Conservation (phyloP, 2,888 invertebrate species). For the Drosophila imparisetae region DNA sequence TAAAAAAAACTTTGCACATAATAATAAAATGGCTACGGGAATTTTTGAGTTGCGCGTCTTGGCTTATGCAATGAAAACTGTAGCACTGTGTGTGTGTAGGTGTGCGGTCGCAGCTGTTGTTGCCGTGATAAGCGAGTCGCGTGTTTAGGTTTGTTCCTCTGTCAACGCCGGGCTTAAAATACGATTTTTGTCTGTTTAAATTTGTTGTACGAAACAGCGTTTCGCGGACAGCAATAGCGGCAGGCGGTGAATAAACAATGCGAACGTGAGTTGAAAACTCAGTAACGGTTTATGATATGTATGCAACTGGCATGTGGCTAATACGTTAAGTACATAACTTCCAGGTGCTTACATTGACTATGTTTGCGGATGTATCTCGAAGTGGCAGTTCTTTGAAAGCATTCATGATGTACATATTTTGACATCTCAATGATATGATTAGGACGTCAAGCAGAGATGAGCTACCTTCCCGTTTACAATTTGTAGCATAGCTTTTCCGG, state of each 20-base stretch:
- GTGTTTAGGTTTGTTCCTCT: slow-evolving; percentile 62
- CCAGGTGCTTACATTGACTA: slow-evolving; percentile 28
- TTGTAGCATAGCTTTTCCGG: not conserved
- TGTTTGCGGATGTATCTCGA: not conserved
- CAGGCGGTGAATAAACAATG: slow-evolving; percentile 60
- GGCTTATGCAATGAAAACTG: slow-evolving; percentile 71
- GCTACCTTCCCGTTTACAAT: not conserved
- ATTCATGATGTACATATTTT: not conserved
- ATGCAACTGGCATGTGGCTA: slow-evolving; percentile 22
- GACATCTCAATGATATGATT: not conserved
- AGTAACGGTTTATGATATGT: slow-evolving; percentile 43
- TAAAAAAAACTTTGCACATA: slow-evolving; percentile 70
- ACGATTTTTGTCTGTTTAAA: slow-evolving; percentile 35
- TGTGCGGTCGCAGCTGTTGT: slow-evolving; percentile 67
- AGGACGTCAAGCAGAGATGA: not conserved
- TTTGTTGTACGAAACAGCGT: slow-evolving; percentile 17
- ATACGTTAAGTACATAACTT: slow-evolving; percentile 29
- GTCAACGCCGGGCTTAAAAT: slow-evolving; percentile 61
- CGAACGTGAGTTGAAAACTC: slow-evolving; percentile 32
- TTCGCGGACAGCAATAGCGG: slow-evolving; percentile 56
- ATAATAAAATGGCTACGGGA: slow-evolving; percentile 75
- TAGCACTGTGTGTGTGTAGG: slow-evolving; percentile 13
- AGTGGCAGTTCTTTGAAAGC: not conserved
- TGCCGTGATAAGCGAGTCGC: slow-evolving; percentile 66
- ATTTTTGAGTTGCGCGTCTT: slow-evolving; percentile 69